These are phyloP conservation scores for Microplitis manilae DNA, from an alignment of 2,888 invertebrate genomes.

Conservation along the genomic window DNA sequence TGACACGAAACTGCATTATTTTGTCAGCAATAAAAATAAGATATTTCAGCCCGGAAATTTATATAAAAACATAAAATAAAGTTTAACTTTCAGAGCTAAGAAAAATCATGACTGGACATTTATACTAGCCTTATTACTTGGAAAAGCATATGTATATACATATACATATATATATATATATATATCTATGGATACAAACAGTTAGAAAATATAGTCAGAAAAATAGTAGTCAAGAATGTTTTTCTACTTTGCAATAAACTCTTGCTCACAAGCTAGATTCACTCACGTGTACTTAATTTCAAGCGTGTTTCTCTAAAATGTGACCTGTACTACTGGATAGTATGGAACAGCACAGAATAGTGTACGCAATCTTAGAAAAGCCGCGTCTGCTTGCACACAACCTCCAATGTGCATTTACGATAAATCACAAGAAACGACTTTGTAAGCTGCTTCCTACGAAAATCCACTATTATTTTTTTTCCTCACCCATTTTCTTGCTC, in stretches of 20 bases:
- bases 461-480: conserved; percentile 27
- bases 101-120: background rate
- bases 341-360: background rate
- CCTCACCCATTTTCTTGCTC: conserved; percentile 10
- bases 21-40: background rate
- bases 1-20: background rate
- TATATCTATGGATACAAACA: background rate
- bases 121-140: background rate
- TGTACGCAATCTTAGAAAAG: conserved; percentile 18
- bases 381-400: conserved; percentile 13
- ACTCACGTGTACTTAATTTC: conserved; percentile 32
- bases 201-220: conserved; percentile 6
- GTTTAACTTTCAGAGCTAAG: background rate
- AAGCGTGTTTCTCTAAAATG: conserved; percentile 4
- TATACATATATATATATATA: background rate
- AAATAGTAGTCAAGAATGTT: conserved; percentile 11
- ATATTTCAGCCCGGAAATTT: background rate
- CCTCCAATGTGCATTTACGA: conserved; percentile 26
- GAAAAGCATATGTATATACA: background rate
- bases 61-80: background rate
- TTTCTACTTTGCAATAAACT: conserved; percentile 28
- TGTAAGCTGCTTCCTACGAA: conserved; percentile 28
- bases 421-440: conserved; percentile 34
- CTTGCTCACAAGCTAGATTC: conserved; percentile 6
- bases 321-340: background rate